Evolutionary conservation across 23 tunicate genomes (phyloP).

Genomic region (Clavelina lepadiformis): DNA sequence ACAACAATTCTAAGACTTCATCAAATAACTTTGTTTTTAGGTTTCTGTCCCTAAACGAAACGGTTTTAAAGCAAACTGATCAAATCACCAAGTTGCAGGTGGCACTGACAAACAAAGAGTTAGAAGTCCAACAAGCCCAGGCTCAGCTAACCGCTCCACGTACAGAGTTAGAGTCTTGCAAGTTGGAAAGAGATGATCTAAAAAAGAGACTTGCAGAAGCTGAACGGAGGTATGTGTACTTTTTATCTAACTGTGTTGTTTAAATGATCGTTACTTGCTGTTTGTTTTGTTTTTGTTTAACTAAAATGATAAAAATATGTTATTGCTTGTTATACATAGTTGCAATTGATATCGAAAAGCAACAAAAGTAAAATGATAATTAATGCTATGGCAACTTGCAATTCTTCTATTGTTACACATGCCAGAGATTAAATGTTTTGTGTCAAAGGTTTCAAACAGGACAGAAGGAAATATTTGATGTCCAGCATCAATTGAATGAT

Average conservation of each 20-base stretch:
- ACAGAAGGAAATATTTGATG: constrained; percentile 42
- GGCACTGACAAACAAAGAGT: constrained; percentile 54
- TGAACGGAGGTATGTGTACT: constrained; percentile 61
- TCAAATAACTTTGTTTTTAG: constrained; percentile 16
- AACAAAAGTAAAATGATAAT: too few species aligned
- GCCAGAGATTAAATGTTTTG: not conserved
- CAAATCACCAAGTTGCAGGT: constrained; percentile 51
- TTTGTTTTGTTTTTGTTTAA: not conserved
- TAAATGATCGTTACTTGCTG: not conserved
- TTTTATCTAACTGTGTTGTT: not conserved
- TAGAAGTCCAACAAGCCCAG: constrained; percentile 78
- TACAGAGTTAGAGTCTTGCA: constrained; percentile 59
- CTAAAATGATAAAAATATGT: not conserved
- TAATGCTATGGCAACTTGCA: too few species aligned
- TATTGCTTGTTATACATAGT: too few species aligned
- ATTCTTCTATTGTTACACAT: too few species aligned
- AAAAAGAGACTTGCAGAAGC: constrained; percentile 61
- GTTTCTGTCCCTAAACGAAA: constrained; percentile 54
- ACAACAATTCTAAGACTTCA: not conserved
- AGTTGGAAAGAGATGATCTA: constrained; percentile 63
- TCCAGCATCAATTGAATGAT: constrained; percentile 51
- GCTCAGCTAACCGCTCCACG: constrained; percentile 66
- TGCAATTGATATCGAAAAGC: too few species aligned
- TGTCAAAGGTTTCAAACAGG: constrained; percentile 32
- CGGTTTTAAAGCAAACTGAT: constrained; percentile 46